These are phyloP conservation scores for Mesopsocus fuscifrons DNA, from an alignment of 2,888 invertebrate genomes.

Conservation along the genomic window DNA sequence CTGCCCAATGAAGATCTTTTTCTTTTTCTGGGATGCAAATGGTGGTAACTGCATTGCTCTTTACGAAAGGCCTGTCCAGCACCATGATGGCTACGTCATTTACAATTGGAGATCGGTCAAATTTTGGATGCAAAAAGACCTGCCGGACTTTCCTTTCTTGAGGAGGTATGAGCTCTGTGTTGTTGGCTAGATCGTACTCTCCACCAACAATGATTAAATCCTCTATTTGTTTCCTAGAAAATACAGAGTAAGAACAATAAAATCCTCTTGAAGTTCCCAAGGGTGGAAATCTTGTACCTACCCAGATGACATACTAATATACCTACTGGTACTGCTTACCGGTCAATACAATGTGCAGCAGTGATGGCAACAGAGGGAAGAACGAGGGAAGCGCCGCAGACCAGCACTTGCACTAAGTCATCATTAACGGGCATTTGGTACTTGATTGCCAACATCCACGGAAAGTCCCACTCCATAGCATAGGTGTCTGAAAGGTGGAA, in stretches of 20 bases:
- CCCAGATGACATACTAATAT: too few relatives aligned
- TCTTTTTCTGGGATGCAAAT: not conserved
- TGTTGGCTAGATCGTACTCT: not conserved
- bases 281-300: too few relatives aligned
- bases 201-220: not conserved
- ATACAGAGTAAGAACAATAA: too few relatives aligned
- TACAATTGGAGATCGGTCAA: not conserved
- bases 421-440: too few relatives aligned
- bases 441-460: too few relatives aligned
- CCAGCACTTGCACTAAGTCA: not conserved
- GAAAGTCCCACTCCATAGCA: too few relatives aligned
- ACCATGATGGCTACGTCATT: not conserved
- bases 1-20: not conserved
- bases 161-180: not conserved
- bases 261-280: too few relatives aligned
- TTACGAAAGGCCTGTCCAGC: not conserved
- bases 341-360: constrained; percentile 3
- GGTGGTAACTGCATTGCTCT: not conserved
- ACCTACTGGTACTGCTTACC: constrained; percentile 6
- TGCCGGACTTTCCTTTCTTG: not conserved
- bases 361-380: not conserved
- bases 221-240: too few relatives aligned
- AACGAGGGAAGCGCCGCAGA: constrained; percentile 1
- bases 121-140: not conserved
- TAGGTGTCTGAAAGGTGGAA: too few relatives aligned